Percentiles rank a stretch among this genome's conserved stretches.
phyloP scores from a whole-genome alignment of 1,140 invertebrate species.

The Drosophila serrata region DNA sequence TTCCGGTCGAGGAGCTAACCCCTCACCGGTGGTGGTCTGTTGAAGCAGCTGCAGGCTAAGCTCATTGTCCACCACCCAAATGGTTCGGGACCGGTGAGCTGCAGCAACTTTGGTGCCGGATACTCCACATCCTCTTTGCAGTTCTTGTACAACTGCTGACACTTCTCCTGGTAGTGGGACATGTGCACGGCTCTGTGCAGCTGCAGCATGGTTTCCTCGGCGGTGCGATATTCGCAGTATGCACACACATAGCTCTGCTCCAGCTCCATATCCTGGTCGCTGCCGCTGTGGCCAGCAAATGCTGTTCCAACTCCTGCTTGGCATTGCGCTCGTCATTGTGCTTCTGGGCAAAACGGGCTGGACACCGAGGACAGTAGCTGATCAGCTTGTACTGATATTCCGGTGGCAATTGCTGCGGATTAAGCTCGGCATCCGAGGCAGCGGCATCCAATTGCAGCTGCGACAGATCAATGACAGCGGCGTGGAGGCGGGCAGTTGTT shows the following conservation, averaged over 20 bases:
- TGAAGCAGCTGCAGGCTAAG: conserved; percentile 66
- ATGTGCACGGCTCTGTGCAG: conserved; percentile 92
- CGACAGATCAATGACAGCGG: conserved; percentile 63
- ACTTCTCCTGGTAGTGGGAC: conserved; percentile 92
- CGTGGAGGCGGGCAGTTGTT: conserved; percentile 43
- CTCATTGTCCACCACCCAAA: conserved; percentile 85
- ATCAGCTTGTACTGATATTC: conserved; percentile 84
- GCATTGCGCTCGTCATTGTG: conserved; percentile 86
- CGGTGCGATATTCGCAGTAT: conserved; percentile 92
- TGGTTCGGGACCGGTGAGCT: conserved; percentile 85
- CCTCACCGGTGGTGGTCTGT: conserved; percentile 71
- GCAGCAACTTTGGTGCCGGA: conserved; percentile 88
- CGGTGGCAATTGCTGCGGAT: conserved; percentile 61
- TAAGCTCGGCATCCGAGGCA: conserved; percentile 30
- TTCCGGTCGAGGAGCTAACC: conserved; percentile 47
- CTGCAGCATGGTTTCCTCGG: conserved; percentile 89
- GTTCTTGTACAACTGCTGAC: conserved; percentile 89
- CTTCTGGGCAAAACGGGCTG: conserved; percentile 89
- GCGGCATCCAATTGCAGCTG: conserved; percentile 53
- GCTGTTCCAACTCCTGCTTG: conserved; percentile 86
- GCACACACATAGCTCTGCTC: conserved; percentile 88
- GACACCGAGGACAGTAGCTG: conserved; percentile 90
- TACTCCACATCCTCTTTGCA: conserved; percentile 88
- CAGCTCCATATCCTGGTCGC: conserved; percentile 35
- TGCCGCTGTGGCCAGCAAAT: conserved; percentile 87